Percentiles rank a stretch among this genome's conserved stretches.
Evolutionary conservation across 2,888 invertebrate genomes (phyloP).

Genomic region (Calameuta filiformis): DNA sequence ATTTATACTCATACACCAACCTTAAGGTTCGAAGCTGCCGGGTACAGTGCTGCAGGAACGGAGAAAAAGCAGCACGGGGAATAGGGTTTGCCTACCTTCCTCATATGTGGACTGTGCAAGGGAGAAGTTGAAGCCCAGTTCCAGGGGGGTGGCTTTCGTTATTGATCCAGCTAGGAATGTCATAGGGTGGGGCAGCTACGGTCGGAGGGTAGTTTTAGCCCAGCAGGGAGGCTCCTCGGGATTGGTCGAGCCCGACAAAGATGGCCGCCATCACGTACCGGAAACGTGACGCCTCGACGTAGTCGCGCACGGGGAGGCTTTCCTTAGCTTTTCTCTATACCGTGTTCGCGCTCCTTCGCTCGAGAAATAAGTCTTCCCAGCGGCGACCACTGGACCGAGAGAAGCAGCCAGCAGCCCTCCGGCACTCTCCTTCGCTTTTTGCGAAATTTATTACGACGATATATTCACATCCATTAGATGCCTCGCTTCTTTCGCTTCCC

Average conservation of each 20-base stretch:
- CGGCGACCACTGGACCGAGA: constrained; percentile 31
- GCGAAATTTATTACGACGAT: constrained; percentile 65
- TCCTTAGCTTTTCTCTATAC: constrained; percentile 26
- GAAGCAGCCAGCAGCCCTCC: constrained; percentile 26
- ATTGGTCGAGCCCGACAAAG: constrained; percentile 55
- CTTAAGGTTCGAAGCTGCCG: neutral
- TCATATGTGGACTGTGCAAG: neutral
- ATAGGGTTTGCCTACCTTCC: neutral
- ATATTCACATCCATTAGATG: constrained; percentile 66
- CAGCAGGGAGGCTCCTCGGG: constrained; percentile 16
- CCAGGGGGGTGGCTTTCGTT: constrained; percentile 42
- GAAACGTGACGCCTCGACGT: constrained; percentile 56
- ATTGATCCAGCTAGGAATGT: constrained; percentile 54
- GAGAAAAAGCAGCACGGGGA: neutral
- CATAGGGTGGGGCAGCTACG: constrained; percentile 49
- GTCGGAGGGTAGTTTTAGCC: constrained; percentile 9
- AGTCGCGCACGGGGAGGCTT: constrained; percentile 33
- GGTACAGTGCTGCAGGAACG: neutral
- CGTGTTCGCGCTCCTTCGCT: constrained; percentile 7
- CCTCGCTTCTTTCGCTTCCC: constrained; percentile 49
- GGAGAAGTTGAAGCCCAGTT: constrained; percentile 21
- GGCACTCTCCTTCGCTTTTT: constrained; percentile 50
- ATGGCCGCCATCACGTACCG: constrained; percentile 61
- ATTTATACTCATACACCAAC: neutral
- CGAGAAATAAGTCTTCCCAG: constrained; percentile 42